These are phyloP conservation scores for Microvelia longipes DNA, from an alignment of 1,140 invertebrate species.

Conservation along the genomic window DNA sequence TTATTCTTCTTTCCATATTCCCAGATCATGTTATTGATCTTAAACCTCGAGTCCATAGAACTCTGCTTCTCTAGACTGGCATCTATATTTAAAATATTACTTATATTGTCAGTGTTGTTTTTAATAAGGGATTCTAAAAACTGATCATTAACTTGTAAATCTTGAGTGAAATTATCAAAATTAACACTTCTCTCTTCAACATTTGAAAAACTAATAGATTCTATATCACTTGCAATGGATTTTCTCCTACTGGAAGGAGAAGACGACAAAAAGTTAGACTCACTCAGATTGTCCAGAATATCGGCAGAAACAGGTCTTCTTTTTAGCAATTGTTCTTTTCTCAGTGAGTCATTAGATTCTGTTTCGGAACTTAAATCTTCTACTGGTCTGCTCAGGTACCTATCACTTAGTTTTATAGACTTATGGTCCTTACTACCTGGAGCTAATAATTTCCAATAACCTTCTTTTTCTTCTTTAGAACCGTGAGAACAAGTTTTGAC, in stretches of 20 bases:
- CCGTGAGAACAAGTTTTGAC: not conserved
- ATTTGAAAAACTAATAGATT: constrained; percentile 24
- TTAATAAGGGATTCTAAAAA: not conserved
- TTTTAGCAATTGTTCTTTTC: constrained; percentile 38
- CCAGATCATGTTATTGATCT: not conserved
- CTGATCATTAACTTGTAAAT: not conserved
- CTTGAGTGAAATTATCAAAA: not conserved
- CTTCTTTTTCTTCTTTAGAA: not conserved
- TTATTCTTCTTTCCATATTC: not conserved
- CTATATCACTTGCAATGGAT: constrained; percentile 39
- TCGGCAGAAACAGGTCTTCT: constrained; percentile 51
- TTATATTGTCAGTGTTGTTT: not conserved
- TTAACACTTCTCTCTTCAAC: not conserved
- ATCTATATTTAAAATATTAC: not conserved
- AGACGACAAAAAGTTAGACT: constrained; percentile 24
- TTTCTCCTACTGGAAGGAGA: constrained; percentile 44
- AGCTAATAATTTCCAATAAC: not conserved
- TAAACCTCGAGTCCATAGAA: not conserved
- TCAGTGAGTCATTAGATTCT: constrained; percentile 21
- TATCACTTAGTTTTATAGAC: not conserved
- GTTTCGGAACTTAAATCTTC: constrained; percentile 21
- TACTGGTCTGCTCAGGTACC: not conserved
- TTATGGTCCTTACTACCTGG: not conserved
- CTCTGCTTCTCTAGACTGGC: not conserved
- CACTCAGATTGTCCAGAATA: constrained; percentile 33